A percentile compares a stretch with the other conserved stretches of the same genome.
Conservation (phyloP, 2,797 vertebrate species). For the Smutsia temminckii region DNA sequence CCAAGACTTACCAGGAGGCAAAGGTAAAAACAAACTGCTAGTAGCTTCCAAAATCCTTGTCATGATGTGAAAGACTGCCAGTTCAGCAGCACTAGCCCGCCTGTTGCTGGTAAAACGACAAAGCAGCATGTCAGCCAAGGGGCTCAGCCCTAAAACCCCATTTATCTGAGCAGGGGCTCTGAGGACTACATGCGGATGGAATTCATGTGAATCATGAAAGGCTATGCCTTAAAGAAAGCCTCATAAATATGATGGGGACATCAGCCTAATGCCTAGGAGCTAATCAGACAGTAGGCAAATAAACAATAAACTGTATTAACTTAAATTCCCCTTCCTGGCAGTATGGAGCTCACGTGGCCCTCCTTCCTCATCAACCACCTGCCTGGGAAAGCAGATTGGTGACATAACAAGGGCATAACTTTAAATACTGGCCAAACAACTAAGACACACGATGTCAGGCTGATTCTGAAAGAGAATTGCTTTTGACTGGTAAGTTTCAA, state of each 20-base stretch:
- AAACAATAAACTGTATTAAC: not conserved
- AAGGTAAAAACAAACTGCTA: slow-evolving; percentile 90
- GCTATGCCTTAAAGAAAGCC: not conserved
- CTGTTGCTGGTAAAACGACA: slow-evolving; percentile 82
- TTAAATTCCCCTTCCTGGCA: not conserved
- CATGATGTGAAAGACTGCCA: slow-evolving; percentile 92
- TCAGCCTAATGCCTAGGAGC: not conserved
- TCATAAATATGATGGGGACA: not conserved
- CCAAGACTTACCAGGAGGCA: slow-evolving; percentile 91
- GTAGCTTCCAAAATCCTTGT: slow-evolving; percentile 93
- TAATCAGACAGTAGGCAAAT: not conserved
- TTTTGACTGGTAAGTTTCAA: not conserved
- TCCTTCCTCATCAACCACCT: not conserved
- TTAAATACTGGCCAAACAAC: not conserved
- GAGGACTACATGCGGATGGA: not conserved
- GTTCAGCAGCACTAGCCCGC: slow-evolving; percentile 88
- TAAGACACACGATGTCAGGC: not conserved
- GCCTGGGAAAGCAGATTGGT: not conserved
- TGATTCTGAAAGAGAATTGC: not conserved
- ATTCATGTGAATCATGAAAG: not conserved
- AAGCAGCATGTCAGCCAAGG: not conserved
- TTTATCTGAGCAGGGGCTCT: not conserved
- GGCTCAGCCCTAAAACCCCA: rapidly evolving
- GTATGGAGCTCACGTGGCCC: not conserved
- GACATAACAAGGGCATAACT: not conserved